These are phyloP conservation scores for Passerina amoena DNA, from an alignment of 2,113 vertebrate species.

Conservation along the genomic window DNA sequence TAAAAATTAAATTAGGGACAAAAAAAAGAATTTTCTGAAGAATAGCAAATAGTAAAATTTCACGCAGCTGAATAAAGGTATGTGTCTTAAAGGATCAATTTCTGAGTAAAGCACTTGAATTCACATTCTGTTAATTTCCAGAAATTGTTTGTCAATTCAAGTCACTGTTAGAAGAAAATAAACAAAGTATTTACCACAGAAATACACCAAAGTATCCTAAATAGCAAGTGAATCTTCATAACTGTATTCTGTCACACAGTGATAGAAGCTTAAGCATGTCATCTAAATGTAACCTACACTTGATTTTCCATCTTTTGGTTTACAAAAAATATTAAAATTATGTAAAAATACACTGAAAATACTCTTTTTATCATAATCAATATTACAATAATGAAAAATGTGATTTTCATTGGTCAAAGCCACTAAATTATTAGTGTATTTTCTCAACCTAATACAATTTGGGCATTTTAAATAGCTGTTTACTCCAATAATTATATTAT, in stretches of 20 bases:
- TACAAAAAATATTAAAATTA: background rate
- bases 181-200: background rate
- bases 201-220: background rate
- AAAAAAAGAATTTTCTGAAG: conserved; percentile 28
- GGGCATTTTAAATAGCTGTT: background rate
- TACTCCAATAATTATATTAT: background rate
- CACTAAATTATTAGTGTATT: background rate
- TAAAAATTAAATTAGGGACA: conserved; percentile 37
- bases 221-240: background rate
- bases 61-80: background rate
- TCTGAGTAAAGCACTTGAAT: background rate
- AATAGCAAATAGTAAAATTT: conserved; percentile 47
- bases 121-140: background rate
- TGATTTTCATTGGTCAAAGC: background rate
- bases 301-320: background rate
- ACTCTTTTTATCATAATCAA: background rate
- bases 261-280: background rate
- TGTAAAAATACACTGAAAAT: background rate
- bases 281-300: background rate
- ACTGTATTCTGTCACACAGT: background rate
- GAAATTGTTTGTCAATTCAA: background rate
- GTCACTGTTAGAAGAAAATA: background rate
- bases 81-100: background rate
- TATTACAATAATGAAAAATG: background rate
- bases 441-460: background rate